Base-by-base conservation (phyloP, 2,113 vertebrate species). In the Alexandromys fortis region DNA sequence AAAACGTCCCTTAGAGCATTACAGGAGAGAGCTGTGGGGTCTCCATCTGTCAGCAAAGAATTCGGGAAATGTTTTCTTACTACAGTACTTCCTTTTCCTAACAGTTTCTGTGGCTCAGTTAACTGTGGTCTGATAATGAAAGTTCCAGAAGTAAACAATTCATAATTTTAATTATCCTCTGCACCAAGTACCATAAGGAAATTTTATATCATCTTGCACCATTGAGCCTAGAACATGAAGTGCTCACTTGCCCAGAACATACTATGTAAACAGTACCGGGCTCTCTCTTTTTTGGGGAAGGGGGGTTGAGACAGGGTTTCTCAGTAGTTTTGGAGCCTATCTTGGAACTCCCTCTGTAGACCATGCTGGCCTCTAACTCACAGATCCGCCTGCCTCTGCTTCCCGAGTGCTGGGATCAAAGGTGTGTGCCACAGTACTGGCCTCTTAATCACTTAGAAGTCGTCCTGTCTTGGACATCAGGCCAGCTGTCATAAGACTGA, bases 11-110 rank as follows among this genome's bases (percentile, higher is more conserved):
- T 65, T 87, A 55, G 33, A 90, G 26, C 58, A 26, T 12, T 75
- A 47, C n/a, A 65, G 49, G 21, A 67, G 14, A 77, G 55, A 9
- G 19, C 1, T 14, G 12, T 21, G 1, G 17, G 58, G 13, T n/a
- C 19, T 35, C 28, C 24, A 3, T 26, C 52, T 16, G 9, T 13
- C 22, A 0, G 30, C 3, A 16, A 45, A 30, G 35, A 11, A 8
- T 33, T 52, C 16, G 14, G 72, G n/a, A 7, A 16, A 30, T 17
- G 8, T 33, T 38, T 81, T 78, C 61, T 72, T 55, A 73, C 47
- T 73, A 28, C 3, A 49, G 16, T 16, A 49, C 22, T 30, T 67
- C 33, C 9, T 52, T 13, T n/a, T 61, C 17, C 35, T 16, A 24
- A 45, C 47, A 79, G 49, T 88, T 79, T 87, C 49, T 70, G 47